A percentile compares a stretch with the other conserved stretches of the same genome.
Conservation (phyloP, 2,797 vertebrate species). For the Scleropages formosus region DNA sequence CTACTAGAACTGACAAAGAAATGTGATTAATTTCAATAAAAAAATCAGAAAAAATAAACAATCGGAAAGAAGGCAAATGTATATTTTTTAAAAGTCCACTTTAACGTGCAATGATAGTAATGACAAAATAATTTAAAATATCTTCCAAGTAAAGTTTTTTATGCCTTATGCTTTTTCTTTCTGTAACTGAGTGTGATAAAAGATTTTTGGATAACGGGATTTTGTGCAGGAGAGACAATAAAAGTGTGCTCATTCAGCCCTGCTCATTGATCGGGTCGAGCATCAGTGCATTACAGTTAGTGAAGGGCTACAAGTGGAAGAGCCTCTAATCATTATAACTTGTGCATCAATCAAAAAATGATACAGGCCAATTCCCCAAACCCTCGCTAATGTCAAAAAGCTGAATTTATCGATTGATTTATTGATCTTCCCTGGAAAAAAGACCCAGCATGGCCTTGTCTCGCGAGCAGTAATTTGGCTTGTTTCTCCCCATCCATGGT, state of each 20-base stretch:
- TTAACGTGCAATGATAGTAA: too few relatives aligned
- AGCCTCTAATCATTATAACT: constrained; percentile 36
- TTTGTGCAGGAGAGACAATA: constrained; percentile 41
- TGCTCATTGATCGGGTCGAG: constrained; percentile 45
- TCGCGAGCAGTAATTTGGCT: constrained; percentile 43
- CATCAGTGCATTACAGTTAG: constrained; percentile 35
- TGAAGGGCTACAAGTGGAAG: constrained; percentile 39
- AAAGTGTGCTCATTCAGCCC: constrained; percentile 49
- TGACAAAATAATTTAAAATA: neutral
- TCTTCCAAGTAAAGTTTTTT: neutral
- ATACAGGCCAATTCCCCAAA: constrained; percentile 41
- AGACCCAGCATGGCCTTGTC: constrained; percentile 40
- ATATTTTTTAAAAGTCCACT: too few relatives aligned
- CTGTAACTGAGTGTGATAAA: constrained; percentile 31
- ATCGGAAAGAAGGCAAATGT: too few relatives aligned
- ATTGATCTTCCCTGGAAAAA: neutral
- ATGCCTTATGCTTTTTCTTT: neutral
- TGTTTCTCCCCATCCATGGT: constrained; percentile 24
- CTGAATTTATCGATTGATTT: constrained; percentile 42
- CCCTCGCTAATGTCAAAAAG: constrained; percentile 37
- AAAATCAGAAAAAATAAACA: too few relatives aligned
- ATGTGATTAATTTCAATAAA: too few relatives aligned
- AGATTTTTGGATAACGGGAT: constrained; percentile 34
- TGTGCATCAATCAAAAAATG: constrained; percentile 38
- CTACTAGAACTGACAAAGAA: too few relatives aligned